Base-by-base conservation (phyloP, 2,797 vertebrate genomes). In the Iguana delicatissima region DNA sequence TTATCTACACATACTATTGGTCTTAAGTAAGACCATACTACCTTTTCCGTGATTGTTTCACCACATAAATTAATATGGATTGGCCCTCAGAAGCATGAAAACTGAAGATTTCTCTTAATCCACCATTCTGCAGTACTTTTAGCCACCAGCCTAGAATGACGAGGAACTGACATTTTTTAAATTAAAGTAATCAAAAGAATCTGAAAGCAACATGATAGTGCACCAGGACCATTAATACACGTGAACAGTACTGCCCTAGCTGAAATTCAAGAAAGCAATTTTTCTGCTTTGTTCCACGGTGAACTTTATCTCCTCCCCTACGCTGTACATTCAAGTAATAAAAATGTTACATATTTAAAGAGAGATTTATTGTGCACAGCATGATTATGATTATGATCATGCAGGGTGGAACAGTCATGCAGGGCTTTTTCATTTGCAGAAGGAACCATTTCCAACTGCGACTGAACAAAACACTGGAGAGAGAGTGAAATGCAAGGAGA, bases 401-500 rank as follows among this genome's bases (percentile, higher is more conserved):
- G 72, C 38, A 73, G n/a, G 14, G 26, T 57, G 29, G 81, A 83
- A 64, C 1, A 5, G 46, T 79, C 77, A 79, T 79, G 77, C 77
- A 50, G 46, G 10, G 22, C 8, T 57, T 67, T 87, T 89, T 84
- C 29, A 77, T 77, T 55, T 55, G 32, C 73, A 87, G 67, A 87
- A 87, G 14, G 62, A 55, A 86, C 29, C 10, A 55, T 55, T 76
- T 76, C 72, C 57, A 64, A 38, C 42, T 83, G 85, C 32, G 35
- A 83, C 64, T 83, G 69, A n/a, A 67, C 46, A 87, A 90, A 87
- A 50, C 72, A 64, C 35, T 46, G 67, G 72, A 42, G 52, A 82
- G 24, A 87, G 57, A 77, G 24, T 77, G 46, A 92, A 91, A 93
- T 80, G 32, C 42, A 92, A 91, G 84, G 84, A 73, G 89, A 74